Percentiles rank a stretch among this genome's conserved stretches.
These are phyloP conservation scores for Drosophila borealis DNA, from an alignment of 2,888 invertebrate species.

Conservation along the genomic window DNA sequence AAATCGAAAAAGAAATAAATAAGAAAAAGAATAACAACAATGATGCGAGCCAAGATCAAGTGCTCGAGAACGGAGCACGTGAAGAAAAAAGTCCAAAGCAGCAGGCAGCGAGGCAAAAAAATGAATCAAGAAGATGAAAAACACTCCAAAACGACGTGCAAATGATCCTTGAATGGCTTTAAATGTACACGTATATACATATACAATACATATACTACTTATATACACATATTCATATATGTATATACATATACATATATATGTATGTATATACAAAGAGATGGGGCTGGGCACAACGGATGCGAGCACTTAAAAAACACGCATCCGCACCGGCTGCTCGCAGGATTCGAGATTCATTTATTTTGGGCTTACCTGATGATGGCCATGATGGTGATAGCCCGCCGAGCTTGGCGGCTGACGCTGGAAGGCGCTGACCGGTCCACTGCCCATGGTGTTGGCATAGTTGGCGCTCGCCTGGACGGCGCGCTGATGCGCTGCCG, in stretches of 20 bases:
- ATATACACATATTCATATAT: background rate
- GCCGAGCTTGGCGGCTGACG: conserved; percentile 74
- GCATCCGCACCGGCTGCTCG: conserved; percentile 48
- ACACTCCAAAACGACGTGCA: conserved; percentile 70
- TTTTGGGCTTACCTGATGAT: conserved; percentile 78
- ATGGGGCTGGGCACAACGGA: conserved; percentile 44
- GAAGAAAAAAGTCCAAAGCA: conserved; percentile 7
- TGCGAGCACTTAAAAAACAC: conserved; percentile 59
- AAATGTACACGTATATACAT: conserved; percentile 39
- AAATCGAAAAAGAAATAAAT: conserved; percentile 20
- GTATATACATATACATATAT: background rate
- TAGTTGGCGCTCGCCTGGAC: conserved; percentile 75
- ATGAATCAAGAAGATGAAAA: conserved; percentile 54
- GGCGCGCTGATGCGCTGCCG: conserved; percentile 68
- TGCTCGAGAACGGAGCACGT: conserved; percentile 59
- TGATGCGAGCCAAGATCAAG: conserved; percentile 74
- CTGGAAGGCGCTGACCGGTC: conserved; percentile 82
- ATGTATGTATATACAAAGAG: conserved; percentile 15
- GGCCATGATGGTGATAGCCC: conserved; percentile 83
- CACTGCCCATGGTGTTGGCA: conserved; percentile 75
- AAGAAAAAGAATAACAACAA: conserved; percentile 57
- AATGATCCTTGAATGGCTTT: conserved; percentile 71
- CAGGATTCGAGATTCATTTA: conserved; percentile 51
- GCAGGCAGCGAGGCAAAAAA: conserved; percentile 16
- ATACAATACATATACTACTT: conserved; percentile 11